Evolutionary conservation across 2,888 invertebrate species (phyloP).

Genomic region (Cheilosia soror): DNA sequence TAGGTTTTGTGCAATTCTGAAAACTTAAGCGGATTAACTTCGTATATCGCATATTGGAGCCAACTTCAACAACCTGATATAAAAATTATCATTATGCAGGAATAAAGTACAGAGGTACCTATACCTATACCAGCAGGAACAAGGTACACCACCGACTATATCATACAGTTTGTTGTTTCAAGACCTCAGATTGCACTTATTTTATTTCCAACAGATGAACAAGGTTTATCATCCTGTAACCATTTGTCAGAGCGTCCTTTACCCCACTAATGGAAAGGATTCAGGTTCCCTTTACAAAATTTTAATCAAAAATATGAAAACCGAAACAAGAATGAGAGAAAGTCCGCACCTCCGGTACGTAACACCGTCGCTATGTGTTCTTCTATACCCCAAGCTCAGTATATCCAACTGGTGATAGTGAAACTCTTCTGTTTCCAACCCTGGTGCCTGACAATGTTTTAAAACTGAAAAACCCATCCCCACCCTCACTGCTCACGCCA

Average conservation of each 20-base stretch:
- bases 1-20: too few relatives aligned
- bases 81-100: too few relatives aligned
- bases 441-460: neutral
- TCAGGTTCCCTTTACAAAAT: neutral
- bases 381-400: neutral
- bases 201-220: neutral
- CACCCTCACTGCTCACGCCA: neutral
- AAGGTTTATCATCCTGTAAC: neutral
- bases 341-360: neutral
- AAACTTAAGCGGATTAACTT: too few relatives aligned
- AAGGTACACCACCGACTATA: too few relatives aligned
- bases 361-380: neutral
- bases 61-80: too few relatives aligned
- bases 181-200: neutral
- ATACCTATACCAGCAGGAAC: too few relatives aligned
- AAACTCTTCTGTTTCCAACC: neutral
- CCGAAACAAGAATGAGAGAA: slow-evolving; percentile 12
- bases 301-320: slow-evolving; percentile 62
- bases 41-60: too few relatives aligned
- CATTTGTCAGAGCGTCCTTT: neutral
- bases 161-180: neutral
- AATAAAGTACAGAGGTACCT: too few relatives aligned
- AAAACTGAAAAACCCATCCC: neutral
- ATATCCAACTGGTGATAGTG: neutral
- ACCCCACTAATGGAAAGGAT: neutral